Conservation (phyloP, 2,113 vertebrate genomes). For the Menura novaehollandiae region DNA sequence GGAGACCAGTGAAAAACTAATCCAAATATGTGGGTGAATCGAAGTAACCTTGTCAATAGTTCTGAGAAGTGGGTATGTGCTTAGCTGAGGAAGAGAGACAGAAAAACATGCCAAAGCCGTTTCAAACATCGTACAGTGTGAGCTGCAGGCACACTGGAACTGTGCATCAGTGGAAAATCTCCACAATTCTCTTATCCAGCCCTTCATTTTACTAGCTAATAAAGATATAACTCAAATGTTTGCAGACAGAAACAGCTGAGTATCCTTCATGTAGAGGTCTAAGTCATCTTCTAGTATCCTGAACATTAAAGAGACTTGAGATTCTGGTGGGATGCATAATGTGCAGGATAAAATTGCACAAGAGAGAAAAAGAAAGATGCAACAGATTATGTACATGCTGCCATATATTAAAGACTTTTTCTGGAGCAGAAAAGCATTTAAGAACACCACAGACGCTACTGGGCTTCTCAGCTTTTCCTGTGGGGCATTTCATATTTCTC, state of each 20-base stretch:
- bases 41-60: slow-evolving; percentile 47
- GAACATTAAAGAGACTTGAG: not conserved
- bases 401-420: not conserved
- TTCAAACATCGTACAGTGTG: not conserved
- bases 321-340: not conserved
- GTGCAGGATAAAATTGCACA: not conserved
- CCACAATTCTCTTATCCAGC: not conserved
- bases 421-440: not conserved
- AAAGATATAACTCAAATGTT: not conserved
- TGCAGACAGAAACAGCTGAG: not conserved
- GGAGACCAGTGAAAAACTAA: slow-evolving; percentile 49
- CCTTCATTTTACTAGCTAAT: not conserved
- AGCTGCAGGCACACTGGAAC: not conserved
- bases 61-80: slow-evolving; percentile 27
- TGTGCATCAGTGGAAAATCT: not conserved
- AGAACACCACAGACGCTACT: not conserved
- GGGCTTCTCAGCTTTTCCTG: not conserved
- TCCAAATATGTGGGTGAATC: slow-evolving; percentile 30
- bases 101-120: slow-evolving; percentile 16
- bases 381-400: not conserved
- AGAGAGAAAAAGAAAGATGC: not conserved
- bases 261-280: not conserved
- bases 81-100: not conserved
- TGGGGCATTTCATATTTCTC: not conserved
- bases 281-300: not conserved